Percentiles rank a stretch among this genome's conserved stretches.
Conservation (phyloP, 2,888 invertebrate genomes). For the Hololepta plana region DNA sequence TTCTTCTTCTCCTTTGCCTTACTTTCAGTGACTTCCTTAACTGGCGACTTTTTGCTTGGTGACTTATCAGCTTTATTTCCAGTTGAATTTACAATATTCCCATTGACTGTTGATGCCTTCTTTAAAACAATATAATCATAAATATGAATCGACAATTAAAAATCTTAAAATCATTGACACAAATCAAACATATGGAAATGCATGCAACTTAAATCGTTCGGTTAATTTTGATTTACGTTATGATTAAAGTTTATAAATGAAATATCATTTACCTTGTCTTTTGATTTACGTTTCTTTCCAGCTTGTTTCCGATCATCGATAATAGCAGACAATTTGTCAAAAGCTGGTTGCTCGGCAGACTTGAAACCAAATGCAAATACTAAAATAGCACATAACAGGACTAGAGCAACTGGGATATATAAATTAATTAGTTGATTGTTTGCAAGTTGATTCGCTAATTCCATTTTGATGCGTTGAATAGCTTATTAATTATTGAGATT, state of each 20-base stretch:
- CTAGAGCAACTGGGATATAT: slow-evolving; percentile 37
- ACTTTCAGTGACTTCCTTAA: slow-evolving; percentile 32
- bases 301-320: slow-evolving; percentile 42
- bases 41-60: slow-evolving; percentile 29
- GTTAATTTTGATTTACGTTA: no score
- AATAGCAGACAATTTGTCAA: slow-evolving; percentile 45
- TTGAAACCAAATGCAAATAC: slow-evolving; percentile 67
- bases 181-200: no score
- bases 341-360: slow-evolving; percentile 63
- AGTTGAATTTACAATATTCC: slow-evolving; percentile 35
- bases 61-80: slow-evolving; percentile 38
- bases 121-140: slow-evolving; percentile 16
- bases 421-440: slow-evolving; percentile 37
- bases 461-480: slow-evolving; percentile 33
- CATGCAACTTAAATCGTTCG: no score
- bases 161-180: no score
- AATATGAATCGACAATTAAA: background rate
- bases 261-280: slow-evolving; percentile 44
- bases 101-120: slow-evolving; percentile 46
- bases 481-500: no score
- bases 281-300: slow-evolving; percentile 48
- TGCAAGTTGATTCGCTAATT: slow-evolving; percentile 37
- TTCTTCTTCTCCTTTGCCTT: slow-evolving; percentile 33
- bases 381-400: slow-evolving; percentile 46
- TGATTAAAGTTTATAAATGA: background rate